A percentile compares a stretch with the other conserved stretches of the same genome.
phyloP scores from a whole-genome alignment of 2,888 invertebrate species.

The Drosophila anomelani region DNA sequence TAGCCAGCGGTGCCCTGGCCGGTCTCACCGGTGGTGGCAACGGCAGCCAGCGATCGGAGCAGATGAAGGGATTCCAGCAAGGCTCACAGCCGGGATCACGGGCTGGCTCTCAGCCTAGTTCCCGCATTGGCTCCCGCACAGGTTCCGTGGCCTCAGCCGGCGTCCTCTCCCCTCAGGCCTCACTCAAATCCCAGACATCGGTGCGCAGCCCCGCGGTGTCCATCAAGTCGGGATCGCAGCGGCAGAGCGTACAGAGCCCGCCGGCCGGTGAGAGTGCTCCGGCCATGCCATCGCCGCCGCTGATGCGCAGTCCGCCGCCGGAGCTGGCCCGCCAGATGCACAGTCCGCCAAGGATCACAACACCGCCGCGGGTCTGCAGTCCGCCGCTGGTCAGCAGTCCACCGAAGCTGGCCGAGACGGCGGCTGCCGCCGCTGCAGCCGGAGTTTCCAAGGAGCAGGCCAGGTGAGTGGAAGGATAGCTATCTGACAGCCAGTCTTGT shows the following conservation, averaged over 20 bases:
- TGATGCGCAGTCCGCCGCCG: conserved; percentile 77
- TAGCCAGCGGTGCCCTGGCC: conserved; percentile 64
- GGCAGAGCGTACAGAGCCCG: conserved; percentile 75
- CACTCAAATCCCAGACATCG: conserved; percentile 70
- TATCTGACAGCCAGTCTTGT: background rate
- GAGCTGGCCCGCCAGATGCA: conserved; percentile 73
- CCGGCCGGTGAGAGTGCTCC: conserved; percentile 78
- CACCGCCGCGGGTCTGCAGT: conserved; percentile 80
- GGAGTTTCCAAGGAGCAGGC: conserved; percentile 46
- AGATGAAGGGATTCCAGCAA: conserved; percentile 10
- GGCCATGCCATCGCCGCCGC: conserved; percentile 79
- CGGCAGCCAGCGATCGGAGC: conserved; percentile 58
- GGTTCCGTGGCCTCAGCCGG: conserved; percentile 73
- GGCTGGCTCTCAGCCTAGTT: conserved; percentile 62
- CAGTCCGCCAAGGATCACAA: conserved; percentile 79
- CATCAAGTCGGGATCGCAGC: conserved; percentile 65
- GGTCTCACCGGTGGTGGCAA: conserved; percentile 67
- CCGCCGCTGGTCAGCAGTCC: conserved; percentile 81
- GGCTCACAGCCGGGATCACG: conserved; percentile 59
- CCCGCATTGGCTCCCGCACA: conserved; percentile 67
- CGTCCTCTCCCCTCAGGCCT: conserved; percentile 74
- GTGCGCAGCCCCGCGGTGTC: conserved; percentile 75
- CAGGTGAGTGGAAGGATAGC: conserved; percentile 47
- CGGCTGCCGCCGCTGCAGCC: conserved; percentile 61
- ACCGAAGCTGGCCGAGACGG: conserved; percentile 69